Percentiles rank a stretch among this genome's conserved stretches.
Conservation (phyloP, 2,113 vertebrate species). For the Galeopterus variegatus region DNA sequence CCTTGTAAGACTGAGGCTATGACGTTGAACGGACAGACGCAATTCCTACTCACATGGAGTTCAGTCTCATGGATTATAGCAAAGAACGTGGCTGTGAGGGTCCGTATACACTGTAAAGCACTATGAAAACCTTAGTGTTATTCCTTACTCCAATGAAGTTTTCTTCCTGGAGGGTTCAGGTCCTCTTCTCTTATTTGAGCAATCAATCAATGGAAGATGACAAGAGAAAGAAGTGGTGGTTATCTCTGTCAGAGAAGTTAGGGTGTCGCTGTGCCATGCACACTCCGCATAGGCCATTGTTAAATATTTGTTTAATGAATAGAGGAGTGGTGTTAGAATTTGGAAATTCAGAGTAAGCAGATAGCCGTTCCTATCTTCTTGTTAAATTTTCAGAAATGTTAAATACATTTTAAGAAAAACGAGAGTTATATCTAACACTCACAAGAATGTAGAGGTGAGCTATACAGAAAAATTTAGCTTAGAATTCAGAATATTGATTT, state of each 20-base stretch:
- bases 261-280: neutral
- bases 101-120: fast-evolving
- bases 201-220: neutral
- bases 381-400: slow-evolving; percentile 14
- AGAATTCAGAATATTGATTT: neutral
- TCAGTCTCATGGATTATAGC: neutral
- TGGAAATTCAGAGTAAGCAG: neutral
- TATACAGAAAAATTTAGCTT: neutral
- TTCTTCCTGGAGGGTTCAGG: neutral
- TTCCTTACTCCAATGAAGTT: neutral
- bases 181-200: neutral
- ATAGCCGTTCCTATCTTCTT: neutral
- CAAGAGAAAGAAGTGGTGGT: neutral
- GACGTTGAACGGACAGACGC: no score
- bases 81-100: neutral
- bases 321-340: neutral
- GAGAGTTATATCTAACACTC: neutral
- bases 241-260: neutral
- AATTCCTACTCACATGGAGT: neutral
- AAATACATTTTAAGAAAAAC: slow-evolving; percentile 46
- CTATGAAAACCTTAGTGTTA: neutral
- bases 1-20: neutral
- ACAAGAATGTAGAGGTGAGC: neutral
- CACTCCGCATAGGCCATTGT: neutral
- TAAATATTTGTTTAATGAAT: neutral